These are phyloP conservation scores for Amia ocellicauda DNA, from an alignment of 2,113 vertebrate species.

Conservation along the genomic window DNA sequence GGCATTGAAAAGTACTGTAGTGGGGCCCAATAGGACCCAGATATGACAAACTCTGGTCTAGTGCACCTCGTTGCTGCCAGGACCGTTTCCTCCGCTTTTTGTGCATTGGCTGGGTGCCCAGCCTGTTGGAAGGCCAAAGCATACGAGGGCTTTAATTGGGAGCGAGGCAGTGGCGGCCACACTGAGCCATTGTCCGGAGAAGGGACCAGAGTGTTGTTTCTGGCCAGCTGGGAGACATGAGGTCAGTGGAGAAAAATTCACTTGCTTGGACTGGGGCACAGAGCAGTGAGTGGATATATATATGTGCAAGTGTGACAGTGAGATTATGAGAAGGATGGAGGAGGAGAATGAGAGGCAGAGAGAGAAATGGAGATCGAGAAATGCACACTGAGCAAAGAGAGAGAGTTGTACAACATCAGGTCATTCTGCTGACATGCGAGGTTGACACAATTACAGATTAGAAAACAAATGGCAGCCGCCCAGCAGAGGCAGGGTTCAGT, in stretches of 20 bases:
- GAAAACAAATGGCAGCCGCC: slow-evolving; percentile 14
- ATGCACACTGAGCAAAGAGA: neutral
- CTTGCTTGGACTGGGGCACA: slow-evolving; percentile 48
- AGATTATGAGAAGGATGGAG: neutral
- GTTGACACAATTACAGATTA: too few relatives aligned
- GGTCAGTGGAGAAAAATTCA: slow-evolving; percentile 63
- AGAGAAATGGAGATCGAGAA: neutral
- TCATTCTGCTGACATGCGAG: neutral
- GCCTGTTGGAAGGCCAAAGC: neutral
- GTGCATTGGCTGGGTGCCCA: neutral
- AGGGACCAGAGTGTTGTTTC: slow-evolving; percentile 49
- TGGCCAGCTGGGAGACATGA: slow-evolving; percentile 57
- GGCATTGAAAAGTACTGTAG: too few relatives aligned
- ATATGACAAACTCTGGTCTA: too few relatives aligned
- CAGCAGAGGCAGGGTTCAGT: slow-evolving; percentile 29
- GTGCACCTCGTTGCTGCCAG: neutral
- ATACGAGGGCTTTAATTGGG: slow-evolving; percentile 9
- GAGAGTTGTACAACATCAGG: neutral
- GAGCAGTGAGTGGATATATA: slow-evolving; percentile 27
- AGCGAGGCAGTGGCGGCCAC: slow-evolving; percentile 22
- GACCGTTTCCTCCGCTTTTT: neutral
- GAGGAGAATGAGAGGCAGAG: slow-evolving; percentile 8
- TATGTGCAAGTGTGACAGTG: neutral
- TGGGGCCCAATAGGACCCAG: too few relatives aligned
- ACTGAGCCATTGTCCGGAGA: slow-evolving; percentile 49